These are phyloP conservation scores for Melinaea marsaeus DNA, from an alignment of 2,888 invertebrate genomes.

Conservation along the genomic window DNA sequence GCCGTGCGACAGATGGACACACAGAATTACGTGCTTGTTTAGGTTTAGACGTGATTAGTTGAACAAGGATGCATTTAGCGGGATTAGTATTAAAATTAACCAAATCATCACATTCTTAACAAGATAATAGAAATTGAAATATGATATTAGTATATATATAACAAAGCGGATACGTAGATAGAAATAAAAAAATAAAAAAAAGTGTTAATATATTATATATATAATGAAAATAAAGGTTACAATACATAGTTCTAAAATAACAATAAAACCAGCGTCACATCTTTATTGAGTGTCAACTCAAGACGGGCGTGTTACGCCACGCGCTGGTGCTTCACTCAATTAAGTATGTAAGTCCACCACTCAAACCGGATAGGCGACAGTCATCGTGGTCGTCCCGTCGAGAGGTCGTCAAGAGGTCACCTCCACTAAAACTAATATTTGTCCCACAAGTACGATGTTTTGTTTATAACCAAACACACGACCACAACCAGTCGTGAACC, in stretches of 20 bases:
- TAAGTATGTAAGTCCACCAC: slow-evolving; percentile 27
- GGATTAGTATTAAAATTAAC: neutral
- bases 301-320: slow-evolving; percentile 21
- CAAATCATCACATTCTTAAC: neutral
- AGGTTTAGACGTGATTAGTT: slow-evolving; percentile 15
- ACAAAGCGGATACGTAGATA: neutral
- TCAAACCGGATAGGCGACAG: slow-evolving; percentile 38
- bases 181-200: neutral
- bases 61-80: neutral
- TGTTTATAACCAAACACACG: slow-evolving; percentile 27
- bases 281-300: slow-evolving; percentile 20
- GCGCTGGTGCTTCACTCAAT: slow-evolving; percentile 31
- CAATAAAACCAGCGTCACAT: neutral
- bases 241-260: slow-evolving; percentile 14
- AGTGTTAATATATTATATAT: neutral
- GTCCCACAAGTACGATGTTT: slow-evolving; percentile 33
- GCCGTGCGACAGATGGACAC: slow-evolving; percentile 31
- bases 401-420: slow-evolving; percentile 44
- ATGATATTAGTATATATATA: neutral
- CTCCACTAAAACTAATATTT: slow-evolving; percentile 38
- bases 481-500: slow-evolving; percentile 24
- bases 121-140: neutral
- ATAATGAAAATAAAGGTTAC: neutral
- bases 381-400: slow-evolving; percentile 39
- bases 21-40: slow-evolving; percentile 13